Evolutionary conservation across 2,113 vertebrate species (phyloP).

Genomic region (Anser brachyrhynchus): DNA sequence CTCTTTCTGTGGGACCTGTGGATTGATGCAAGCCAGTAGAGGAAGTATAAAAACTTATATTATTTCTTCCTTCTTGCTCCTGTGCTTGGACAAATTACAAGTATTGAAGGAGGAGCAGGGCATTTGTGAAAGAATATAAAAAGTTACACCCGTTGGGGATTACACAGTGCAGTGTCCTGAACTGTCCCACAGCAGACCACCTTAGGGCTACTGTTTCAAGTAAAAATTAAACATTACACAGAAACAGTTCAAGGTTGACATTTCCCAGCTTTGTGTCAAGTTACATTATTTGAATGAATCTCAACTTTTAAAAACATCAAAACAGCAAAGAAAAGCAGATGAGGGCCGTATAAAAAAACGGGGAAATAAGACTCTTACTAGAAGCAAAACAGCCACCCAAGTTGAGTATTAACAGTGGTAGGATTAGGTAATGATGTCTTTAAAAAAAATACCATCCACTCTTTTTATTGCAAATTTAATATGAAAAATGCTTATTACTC

Average conservation of each 20-base stretch:
- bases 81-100: neutral
- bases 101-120: neutral
- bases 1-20: neutral
- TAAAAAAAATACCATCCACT: neutral
- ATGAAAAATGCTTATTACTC: neutral
- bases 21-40: neutral
- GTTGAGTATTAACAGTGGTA: neutral
- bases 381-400: neutral
- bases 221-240: constrained; percentile 27
- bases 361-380: neutral
- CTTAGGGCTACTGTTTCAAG: constrained; percentile 38
- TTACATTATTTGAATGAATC: constrained; percentile 37
- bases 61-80: neutral
- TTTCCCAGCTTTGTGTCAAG: constrained; percentile 46
- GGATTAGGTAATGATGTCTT: neutral
- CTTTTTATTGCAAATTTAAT: neutral
- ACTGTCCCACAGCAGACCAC: neutral
- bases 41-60: neutral
- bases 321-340: neutral
- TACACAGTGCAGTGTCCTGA: neutral
- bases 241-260: constrained; percentile 4
- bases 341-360: neutral
- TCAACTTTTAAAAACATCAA: constrained; percentile 17
- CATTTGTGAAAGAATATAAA: neutral
- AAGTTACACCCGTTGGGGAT: neutral